Evolutionary conservation across 2,888 invertebrate species (phyloP).

Genomic region (Platerodrilus igneus): DNA sequence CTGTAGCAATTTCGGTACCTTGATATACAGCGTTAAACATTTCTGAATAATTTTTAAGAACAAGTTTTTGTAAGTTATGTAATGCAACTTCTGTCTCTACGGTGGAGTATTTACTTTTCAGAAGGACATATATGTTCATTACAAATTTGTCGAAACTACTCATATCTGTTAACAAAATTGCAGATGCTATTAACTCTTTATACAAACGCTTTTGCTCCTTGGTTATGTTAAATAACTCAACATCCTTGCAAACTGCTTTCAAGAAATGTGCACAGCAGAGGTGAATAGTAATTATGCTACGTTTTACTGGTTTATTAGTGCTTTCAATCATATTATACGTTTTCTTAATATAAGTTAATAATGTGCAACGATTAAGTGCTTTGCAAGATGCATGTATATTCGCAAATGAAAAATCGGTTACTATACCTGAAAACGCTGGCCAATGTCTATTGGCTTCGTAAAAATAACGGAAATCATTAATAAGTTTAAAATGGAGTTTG

Average conservation of each 20-base stretch:
- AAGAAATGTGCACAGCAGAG: slow-evolving; percentile 11
- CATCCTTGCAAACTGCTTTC: slow-evolving; percentile 7
- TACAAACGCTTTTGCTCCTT: neutral
- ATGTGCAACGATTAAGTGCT: neutral
- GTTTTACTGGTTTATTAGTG: no score
- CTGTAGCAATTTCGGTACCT: no score
- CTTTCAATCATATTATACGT: no score
- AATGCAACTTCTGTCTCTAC: no score
- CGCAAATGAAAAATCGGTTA: slow-evolving; percentile 1
- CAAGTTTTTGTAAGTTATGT: no score
- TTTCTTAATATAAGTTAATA: neutral
- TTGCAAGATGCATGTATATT: neutral
- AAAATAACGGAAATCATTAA: slow-evolving; percentile 4
- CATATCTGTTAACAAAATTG: no score
- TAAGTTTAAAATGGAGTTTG: slow-evolving; percentile 1
- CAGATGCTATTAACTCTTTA: neutral
- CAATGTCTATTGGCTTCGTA: neutral
- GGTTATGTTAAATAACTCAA: neutral
- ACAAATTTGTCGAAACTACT: no score
- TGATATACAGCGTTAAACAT: no score
- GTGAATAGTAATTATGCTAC: no score
- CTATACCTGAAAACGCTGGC: neutral
- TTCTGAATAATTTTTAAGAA: no score
- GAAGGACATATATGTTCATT: no score
- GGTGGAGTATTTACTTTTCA: no score